Conservation (phyloP, 2,113 vertebrate species). For the Nipponia nippon region DNA sequence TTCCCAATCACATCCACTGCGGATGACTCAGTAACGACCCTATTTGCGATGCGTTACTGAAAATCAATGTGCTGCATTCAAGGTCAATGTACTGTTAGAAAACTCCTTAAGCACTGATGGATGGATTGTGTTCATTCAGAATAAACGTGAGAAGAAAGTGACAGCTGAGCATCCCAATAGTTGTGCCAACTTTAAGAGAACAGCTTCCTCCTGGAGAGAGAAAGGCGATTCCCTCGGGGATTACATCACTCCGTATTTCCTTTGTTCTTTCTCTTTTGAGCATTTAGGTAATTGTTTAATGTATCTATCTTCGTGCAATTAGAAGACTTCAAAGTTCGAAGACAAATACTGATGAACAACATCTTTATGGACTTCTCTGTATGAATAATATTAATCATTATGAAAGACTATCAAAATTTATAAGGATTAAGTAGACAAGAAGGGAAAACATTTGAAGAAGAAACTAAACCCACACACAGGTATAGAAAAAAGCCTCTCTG, state of each 20-base stretch:
- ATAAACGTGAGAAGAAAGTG: slow-evolving; percentile 83
- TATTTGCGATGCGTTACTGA: slow-evolving; percentile 88
- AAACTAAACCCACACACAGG: background rate
- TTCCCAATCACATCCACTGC: slow-evolving; percentile 89
- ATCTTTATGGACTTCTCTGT: slow-evolving; percentile 19
- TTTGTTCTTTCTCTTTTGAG: slow-evolving; percentile 47
- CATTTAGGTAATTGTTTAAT: slow-evolving; percentile 48
- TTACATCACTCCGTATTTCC: slow-evolving; percentile 47
- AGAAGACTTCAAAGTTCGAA: slow-evolving; percentile 38
- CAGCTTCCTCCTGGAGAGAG: slow-evolving; percentile 46
- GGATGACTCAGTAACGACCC: slow-evolving; percentile 89
- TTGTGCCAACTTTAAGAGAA: slow-evolving; percentile 65
- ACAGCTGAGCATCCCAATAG: slow-evolving; percentile 77
- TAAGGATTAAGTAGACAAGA: slow-evolving; percentile 16
- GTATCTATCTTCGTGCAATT: slow-evolving; percentile 40
- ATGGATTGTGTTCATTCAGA: slow-evolving; percentile 86
- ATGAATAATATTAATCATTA: slow-evolving; percentile 14
- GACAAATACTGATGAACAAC: slow-evolving; percentile 29
- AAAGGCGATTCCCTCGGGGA: slow-evolving; percentile 8
- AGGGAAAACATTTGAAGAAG: slow-evolving; percentile 6
- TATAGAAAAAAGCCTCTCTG: background rate
- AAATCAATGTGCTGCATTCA: slow-evolving; percentile 96
- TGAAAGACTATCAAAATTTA: slow-evolving; percentile 30
- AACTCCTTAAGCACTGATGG: slow-evolving; percentile 94
- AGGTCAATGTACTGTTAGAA: slow-evolving; percentile 99